Percentiles rank a stretch among this genome's conserved stretches.
Conservation (phyloP, 1,140 invertebrate species). For the Heliconius eleuchia region DNA sequence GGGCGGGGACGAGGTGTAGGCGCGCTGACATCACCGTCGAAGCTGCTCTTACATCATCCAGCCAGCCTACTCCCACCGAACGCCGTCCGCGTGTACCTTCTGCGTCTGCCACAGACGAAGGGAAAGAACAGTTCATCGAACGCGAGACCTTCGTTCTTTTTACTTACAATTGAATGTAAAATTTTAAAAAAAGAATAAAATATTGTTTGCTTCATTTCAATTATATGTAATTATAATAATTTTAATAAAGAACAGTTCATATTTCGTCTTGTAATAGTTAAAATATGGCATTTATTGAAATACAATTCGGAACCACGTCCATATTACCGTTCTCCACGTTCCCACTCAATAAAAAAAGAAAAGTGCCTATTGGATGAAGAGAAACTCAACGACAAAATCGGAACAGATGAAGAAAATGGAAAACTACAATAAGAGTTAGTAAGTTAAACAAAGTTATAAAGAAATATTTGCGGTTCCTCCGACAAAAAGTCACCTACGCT, state of each 20-base stretch:
- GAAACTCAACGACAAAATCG: no score
- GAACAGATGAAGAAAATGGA: no score
- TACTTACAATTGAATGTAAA: not conserved
- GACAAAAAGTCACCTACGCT: not conserved
- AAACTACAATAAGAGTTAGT: no score
- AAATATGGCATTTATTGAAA: not conserved
- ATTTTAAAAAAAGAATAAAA: no score
- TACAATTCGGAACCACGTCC: no score
- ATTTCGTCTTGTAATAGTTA: not conserved
- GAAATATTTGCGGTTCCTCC: conserved; percentile 13
- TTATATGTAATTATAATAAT: not conserved
- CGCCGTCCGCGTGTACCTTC: conserved; percentile 37
- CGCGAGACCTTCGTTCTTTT: conserved; percentile 24
- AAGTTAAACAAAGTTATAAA: not conserved
- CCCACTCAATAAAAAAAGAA: no score
- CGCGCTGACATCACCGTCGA: conserved; percentile 75
- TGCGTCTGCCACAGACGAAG: conserved; percentile 18
- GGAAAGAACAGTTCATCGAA: conserved; percentile 24
- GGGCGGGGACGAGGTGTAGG: conserved; percentile 55
- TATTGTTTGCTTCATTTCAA: not conserved
- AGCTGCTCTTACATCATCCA: conserved; percentile 74
- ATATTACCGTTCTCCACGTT: no score
- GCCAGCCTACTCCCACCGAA: conserved; percentile 55
- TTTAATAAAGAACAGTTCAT: not conserved
- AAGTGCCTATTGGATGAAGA: not conserved